Evolutionary conservation across 2,888 invertebrate species (phyloP).

Genomic region (Elmis aenea): DNA sequence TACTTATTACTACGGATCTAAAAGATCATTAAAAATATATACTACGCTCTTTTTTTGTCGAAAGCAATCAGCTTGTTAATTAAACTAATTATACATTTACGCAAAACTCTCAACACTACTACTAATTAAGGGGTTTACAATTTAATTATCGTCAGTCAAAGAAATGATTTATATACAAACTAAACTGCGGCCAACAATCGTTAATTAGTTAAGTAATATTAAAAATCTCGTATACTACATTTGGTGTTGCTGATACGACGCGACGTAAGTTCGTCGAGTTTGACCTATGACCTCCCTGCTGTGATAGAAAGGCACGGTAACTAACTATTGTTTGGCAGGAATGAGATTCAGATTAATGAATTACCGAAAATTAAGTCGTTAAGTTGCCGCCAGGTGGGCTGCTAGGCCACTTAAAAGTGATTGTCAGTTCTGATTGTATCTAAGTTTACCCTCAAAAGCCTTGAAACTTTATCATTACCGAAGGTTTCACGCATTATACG

Average conservation of each 20-base stretch:
- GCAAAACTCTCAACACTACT: slow-evolving; percentile 13
- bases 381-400: slow-evolving; percentile 24
- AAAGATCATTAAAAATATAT: too few species aligned
- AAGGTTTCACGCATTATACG: too few species aligned
- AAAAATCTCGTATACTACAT: slow-evolving; percentile 1
- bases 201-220: slow-evolving; percentile 19
- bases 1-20: too few species aligned
- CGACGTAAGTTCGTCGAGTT: slow-evolving; percentile 12
- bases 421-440: slow-evolving; percentile 27
- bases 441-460: slow-evolving; percentile 18
- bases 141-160: slow-evolving; percentile 30
- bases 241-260: background rate
- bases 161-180: slow-evolving; percentile 26
- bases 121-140: slow-evolving; percentile 28
- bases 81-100: background rate
- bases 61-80: background rate
- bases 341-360: slow-evolving; percentile 27
- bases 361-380: slow-evolving; percentile 23
- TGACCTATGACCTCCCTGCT: slow-evolving; percentile 15
- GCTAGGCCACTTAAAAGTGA: slow-evolving; percentile 25
- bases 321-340: slow-evolving; percentile 26
- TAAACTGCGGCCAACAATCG: slow-evolving; percentile 16
- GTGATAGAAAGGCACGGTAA: slow-evolving; percentile 15
- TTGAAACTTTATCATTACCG: slow-evolving; percentile 15
- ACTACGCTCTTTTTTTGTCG: too few species aligned